Evolutionary conservation across 1,140 invertebrate genomes (phyloP), one percentile per base, ranked within the genome.

Genomic region (Araneus ventricosus): DNA sequence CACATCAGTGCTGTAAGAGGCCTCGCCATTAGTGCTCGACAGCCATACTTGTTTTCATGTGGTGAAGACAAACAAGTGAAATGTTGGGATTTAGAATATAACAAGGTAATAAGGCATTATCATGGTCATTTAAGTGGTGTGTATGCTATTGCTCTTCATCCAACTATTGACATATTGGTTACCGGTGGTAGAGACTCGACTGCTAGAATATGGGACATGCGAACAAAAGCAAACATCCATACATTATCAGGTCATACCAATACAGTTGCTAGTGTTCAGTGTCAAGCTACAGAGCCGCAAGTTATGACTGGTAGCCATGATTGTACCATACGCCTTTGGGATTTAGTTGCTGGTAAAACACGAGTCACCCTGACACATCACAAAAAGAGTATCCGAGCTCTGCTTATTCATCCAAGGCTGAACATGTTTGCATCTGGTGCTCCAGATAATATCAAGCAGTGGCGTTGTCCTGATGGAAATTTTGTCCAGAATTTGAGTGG

Each of bases 71-170:
- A 99, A 95, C 99, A 99, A 96, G 99, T 99, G 0, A 99, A 99
- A 96, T 99, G 99, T 95, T 99, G 99, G 99, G 99, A 99, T 96
- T 96, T 99, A 20, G 99, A 99, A 95, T 99, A 99, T 94, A 99
- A 99, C 95, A 99, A 99, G 96, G 98, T 97, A 95, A 99, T 99
- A 94, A 96, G 99, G 17, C 99, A 99, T 95, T 99, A 99, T 96
- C 99, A 99, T 96, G 99, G 99, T 0, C 99, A 99, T 96, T 96
- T 99, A 79, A 99, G 98, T 94, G 99, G 99, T 0, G 98, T 99
- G 37, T 99, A 99, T 96, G 97, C 97, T 0, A 96, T 99, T 94
- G 97, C 98, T 22, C 96, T 99, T 30, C 99, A 99, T 96, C 99
- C 99, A 8, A 98, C 97, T 6, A 97, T 99, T 91, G 99, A 99